These are phyloP conservation scores for Anarsia innoxiella DNA, from an alignment of 2,888 invertebrate genomes.

Conservation along the genomic window DNA sequence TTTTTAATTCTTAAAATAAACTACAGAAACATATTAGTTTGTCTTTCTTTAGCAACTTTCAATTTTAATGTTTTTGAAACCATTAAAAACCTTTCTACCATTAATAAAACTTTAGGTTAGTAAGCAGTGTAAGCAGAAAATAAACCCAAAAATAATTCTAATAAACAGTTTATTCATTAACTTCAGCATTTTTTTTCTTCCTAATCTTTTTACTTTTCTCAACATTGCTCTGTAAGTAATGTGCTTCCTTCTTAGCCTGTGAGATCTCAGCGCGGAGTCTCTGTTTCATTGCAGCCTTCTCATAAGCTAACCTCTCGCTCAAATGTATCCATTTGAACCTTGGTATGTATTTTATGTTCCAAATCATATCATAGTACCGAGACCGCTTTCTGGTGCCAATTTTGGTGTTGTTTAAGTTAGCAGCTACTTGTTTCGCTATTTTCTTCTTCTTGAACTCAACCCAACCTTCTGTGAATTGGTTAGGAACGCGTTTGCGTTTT, in stretches of 20 bases:
- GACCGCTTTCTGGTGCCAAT: conserved; percentile 90
- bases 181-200: conserved; percentile 44
- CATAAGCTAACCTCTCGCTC: conserved; percentile 94
- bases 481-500: conserved; percentile 72
- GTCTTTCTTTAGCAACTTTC: too few species aligned
- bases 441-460: conserved; percentile 93
- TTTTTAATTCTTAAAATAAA: too few species aligned
- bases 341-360: conserved; percentile 97
- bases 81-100: too few species aligned
- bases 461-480: conserved; percentile 94
- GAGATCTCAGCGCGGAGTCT: conserved; percentile 89
- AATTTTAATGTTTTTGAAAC: too few species aligned
- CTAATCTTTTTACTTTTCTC: conserved; percentile 84
- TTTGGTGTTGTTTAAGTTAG: conserved; percentile 87
- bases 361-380: conserved; percentile 91
- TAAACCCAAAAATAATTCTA: too few species aligned
- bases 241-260: conserved; percentile 93
- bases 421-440: conserved; percentile 90
- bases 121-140: too few species aligned
- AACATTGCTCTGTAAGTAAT: conserved; percentile 88
- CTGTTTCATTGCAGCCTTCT: conserved; percentile 91
- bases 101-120: too few species aligned
- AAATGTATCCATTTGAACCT: conserved; percentile 97
- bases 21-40: too few species aligned
- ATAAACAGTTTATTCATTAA: conserved; percentile 12